Evolutionary conservation across 23 tunicate genomes (phyloP), one percentile per base, ranked within the genome.

Genomic region (Styela plicata): DNA sequence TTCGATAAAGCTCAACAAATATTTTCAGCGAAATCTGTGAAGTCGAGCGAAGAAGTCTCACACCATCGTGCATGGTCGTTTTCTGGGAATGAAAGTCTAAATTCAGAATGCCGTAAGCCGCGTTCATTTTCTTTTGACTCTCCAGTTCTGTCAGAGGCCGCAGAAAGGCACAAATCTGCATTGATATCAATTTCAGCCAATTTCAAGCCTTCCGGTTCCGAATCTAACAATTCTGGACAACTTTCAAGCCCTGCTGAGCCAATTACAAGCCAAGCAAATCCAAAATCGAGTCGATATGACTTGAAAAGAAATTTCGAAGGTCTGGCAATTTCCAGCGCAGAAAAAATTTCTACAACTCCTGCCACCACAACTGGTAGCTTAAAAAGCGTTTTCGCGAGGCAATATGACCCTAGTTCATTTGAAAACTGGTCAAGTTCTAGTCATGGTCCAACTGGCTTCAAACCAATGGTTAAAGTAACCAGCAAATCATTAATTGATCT

Each of bases 151-250:
- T 21, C 65, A 0, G n/a, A 17, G 0, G 36, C 81, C 26, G 64
- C 66, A 32, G 66, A 76, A 26, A 36, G 64, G 0, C 81, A 76
- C 65, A 76, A 76, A n/a, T 25, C 31, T 36, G 81, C 81, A 7
- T 30, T 76, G 64, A 18, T 76, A 24, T 76, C 81, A 21, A 17
- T 76, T 21, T 44, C 66, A 22, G 66, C 33, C n/a, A 76, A 44
- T 44, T 44, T 7, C 57, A 44, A 44, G 7, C 57, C 57, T 5
- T 5, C 57, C 17, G 57, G 57, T 44, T n/a, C 33, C n/a, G 44
- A 44, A 5, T 44, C 10, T 13, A 44, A 44, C 13, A 7, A 7
- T 5, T 5, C 57, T 30, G 57, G 57, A 5, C 57, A 7, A 44
- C 7, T 13, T 44, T 44, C 57, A 44, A 44, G 57, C 57, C 57